Percentiles rank a stretch among this genome's conserved stretches.
Evolutionary conservation across 1,140 invertebrate species (phyloP).

Genomic region (Musca vetustissima): DNA sequence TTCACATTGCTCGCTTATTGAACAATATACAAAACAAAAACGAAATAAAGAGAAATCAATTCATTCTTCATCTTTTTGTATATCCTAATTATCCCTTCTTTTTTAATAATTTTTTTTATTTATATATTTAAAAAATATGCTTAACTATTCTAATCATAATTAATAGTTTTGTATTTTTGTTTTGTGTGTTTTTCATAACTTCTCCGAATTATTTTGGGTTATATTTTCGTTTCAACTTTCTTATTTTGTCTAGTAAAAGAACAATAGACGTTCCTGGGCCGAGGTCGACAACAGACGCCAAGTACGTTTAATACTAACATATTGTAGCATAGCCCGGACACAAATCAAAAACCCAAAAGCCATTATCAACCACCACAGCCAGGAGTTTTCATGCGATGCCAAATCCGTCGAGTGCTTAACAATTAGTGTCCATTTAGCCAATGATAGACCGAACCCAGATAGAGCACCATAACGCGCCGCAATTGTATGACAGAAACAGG

Average conservation of each 20-base stretch:
- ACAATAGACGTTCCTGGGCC: constrained; percentile 80
- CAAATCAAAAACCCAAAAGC: constrained; percentile 87
- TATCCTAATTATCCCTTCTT: too few relatives aligned
- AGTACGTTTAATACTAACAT: constrained; percentile 85
- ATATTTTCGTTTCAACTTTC: neutral
- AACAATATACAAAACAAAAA: too few relatives aligned
- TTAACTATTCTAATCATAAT: too few relatives aligned
- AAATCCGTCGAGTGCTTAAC: constrained; percentile 87
- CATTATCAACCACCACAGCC: constrained; percentile 89
- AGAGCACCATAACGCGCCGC: constrained; percentile 89
- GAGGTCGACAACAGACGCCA: constrained; percentile 83
- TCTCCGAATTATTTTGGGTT: too few relatives aligned
- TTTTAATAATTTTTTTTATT: too few relatives aligned
- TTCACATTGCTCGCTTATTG: too few relatives aligned
- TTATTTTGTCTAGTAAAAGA: constrained; percentile 71
- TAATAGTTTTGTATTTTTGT: too few relatives aligned
- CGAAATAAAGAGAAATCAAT: too few relatives aligned
- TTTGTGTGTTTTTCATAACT: too few relatives aligned
- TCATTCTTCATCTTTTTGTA: too few relatives aligned
- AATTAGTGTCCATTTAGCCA: constrained; percentile 93
- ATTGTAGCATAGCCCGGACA: constrained; percentile 83
- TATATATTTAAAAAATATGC: too few relatives aligned
- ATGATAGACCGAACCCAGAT: constrained; percentile 86
- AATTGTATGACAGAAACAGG: constrained; percentile 92
- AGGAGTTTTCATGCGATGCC: constrained; percentile 81